Conservation (phyloP, 2,113 vertebrate species). For the Pao palembangensis region DNA sequence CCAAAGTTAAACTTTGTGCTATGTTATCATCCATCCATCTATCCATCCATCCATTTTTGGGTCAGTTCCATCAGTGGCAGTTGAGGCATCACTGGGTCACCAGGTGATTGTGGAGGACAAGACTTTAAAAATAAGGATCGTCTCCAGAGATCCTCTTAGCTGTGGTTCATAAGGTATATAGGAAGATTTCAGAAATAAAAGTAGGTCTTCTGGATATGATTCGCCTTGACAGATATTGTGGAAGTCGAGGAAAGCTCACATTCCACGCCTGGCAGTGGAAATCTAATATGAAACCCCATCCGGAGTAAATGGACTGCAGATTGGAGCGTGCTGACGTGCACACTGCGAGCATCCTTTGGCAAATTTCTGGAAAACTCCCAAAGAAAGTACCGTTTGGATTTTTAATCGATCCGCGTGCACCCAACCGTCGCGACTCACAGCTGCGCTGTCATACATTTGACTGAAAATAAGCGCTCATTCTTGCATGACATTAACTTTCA, state of each 20-base stretch:
- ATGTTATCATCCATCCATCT: too few relatives aligned
- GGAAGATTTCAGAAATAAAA: conserved; percentile 32
- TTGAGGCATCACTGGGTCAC: too few relatives aligned
- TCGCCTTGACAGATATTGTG: conserved; percentile 41
- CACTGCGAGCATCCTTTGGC: not conserved
- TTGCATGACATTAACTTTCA: too few relatives aligned
- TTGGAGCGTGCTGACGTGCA: conserved; percentile 36
- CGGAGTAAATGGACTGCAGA: conserved; percentile 32
- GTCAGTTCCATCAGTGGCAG: too few relatives aligned
- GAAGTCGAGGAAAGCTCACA: conserved; percentile 37
- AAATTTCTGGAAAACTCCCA: not conserved
- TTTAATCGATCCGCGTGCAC: not conserved
- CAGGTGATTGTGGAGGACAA: too few relatives aligned
- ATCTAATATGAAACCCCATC: conserved; percentile 12
- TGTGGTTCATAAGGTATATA: conserved; percentile 6
- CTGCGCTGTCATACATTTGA: too few relatives aligned
- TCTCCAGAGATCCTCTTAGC: too few relatives aligned
- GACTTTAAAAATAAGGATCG: too few relatives aligned
- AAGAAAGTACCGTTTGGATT: not conserved
- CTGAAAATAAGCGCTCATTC: too few relatives aligned
- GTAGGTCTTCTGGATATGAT: conserved; percentile 35
- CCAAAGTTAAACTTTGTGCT: too few relatives aligned
- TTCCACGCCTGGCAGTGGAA: conserved; percentile 38
- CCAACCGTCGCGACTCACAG: too few relatives aligned
- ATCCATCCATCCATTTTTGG: too few relatives aligned